A percentile compares a stretch with the other conserved stretches of the same genome.
Evolutionary conservation across 2,797 vertebrate species (phyloP).

Genomic region (Enteromius anoplus): DNA sequence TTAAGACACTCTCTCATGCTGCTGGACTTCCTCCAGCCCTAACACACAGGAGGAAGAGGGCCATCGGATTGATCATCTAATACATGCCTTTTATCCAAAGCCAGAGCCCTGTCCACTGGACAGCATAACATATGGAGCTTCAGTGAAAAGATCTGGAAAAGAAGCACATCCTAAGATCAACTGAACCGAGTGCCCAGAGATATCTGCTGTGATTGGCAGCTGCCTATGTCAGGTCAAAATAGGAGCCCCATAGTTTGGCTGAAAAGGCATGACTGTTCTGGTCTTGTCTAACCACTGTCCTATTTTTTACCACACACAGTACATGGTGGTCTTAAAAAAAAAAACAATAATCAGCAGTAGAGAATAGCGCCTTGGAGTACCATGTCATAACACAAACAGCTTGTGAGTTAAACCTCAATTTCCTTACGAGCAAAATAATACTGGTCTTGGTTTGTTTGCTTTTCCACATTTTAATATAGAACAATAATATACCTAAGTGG

Average conservation of each 20-base stretch:
- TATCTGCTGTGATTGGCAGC: constrained; percentile 27
- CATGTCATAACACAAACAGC: constrained; percentile 71
- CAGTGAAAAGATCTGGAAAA: constrained; percentile 15
- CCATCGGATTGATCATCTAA: constrained; percentile 31
- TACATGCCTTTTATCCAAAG: constrained; percentile 26
- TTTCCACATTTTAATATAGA: constrained; percentile 67
- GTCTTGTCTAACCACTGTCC: constrained; percentile 15
- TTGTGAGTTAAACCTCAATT: constrained; percentile 68
- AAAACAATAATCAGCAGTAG: constrained; percentile 9
- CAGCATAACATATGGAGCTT: constrained; percentile 34
- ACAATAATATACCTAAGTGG: constrained; percentile 27
- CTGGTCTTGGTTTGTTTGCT: constrained; percentile 71
- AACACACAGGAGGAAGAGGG: constrained; percentile 22
- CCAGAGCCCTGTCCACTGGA: constrained; percentile 30
- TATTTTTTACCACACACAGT: background rate
- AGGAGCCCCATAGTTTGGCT: constrained; percentile 10
- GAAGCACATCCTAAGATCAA: constrained; percentile 28
- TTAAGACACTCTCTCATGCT: constrained; percentile 9
- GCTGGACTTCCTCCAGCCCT: constrained; percentile 17
- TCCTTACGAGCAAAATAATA: constrained; percentile 68
- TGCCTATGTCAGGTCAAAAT: constrained; percentile 12
- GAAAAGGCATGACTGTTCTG: constrained; percentile 1
- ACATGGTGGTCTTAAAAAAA: constrained; percentile 26
- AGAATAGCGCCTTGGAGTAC: constrained; percentile 51
- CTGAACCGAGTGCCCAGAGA: constrained; percentile 3